Base-by-base conservation (phyloP, 2,797 vertebrate species). In the Spheniscus humboldti region DNA sequence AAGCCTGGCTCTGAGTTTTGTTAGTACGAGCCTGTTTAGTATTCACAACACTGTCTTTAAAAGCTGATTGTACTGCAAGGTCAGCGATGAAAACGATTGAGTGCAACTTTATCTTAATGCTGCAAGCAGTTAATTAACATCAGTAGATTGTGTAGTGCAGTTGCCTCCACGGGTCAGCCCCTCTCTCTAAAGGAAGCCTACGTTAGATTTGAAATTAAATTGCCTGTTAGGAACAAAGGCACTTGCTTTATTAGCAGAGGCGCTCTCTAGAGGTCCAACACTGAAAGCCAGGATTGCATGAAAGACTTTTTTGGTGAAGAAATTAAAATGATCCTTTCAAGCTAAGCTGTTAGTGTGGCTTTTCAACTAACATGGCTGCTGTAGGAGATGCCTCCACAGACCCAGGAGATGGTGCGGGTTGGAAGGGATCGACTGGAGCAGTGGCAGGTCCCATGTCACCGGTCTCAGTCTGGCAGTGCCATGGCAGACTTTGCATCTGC, bases 81-180 rank as follows among this genome's bases (percentile, higher is more conserved):
- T 59, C 83, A 48, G 88, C 2, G 28, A 50, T 74, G 75, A 55
- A 10, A 76, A 50, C 1, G 3, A 20, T 2, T 7, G 56, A 67
- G 19, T 6, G 76, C 56, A 59, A 35, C 64, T 76, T 57, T 19
- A 37, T n/a, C 60, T 66, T 2, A 25, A 88, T 33, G 53, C 78
- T 84, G 80, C n/a, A 27, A 50, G 73, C 43, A 62, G 76, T 78
- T 95, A 57, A 89, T 96, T 96, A 95, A 57, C 73, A 13, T 24
- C 68, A 67, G 76, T 22, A 11, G 78, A 64, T 69, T 55, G 50
- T 31, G 79, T 6, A 19, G 41, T 23, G 50, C 28, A 30, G 31
- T 86, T 45, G n/a, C 23, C 60, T 57, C 24, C 37, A 2, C 0
- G 7, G 86, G 56, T 48, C 86, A 85, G 74, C 31, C 79, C 41